These are phyloP conservation scores for Heteromurus nitidus DNA, from an alignment of 2,888 invertebrate species.

Conservation along the genomic window DNA sequence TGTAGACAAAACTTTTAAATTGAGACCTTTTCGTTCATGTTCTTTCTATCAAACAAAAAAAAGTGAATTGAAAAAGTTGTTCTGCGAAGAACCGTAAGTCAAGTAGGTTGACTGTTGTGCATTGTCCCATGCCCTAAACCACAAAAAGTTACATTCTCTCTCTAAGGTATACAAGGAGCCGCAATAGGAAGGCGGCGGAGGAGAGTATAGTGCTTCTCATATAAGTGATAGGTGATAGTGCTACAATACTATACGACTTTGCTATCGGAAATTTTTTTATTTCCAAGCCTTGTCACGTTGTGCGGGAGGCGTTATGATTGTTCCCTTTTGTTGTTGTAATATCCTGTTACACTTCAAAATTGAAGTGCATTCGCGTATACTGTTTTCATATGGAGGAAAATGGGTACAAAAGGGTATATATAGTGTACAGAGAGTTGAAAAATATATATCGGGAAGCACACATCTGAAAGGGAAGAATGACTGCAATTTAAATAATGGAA, in stretches of 20 bases:
- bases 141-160: too few relatives aligned
- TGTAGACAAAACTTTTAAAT: slow-evolving; percentile 29
- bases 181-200: not conserved
- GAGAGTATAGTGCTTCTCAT: not conserved
- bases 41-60: slow-evolving; percentile 39
- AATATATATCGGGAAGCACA: too few relatives aligned
- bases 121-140: too few relatives aligned
- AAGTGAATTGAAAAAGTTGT: slow-evolving; percentile 54
- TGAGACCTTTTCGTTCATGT: slow-evolving; percentile 18
- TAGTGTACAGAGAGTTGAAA: not conserved
- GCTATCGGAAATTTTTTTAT: too few relatives aligned
- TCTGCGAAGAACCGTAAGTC: slow-evolving; percentile 7
- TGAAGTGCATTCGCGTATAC: not conserved
- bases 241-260: too few relatives aligned
- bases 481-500: slow-evolving; percentile 43
- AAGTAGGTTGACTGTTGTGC: slow-evolving; percentile 7
- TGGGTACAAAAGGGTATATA: not conserved
- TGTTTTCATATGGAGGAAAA: not conserved
- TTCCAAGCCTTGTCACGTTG: slow-evolving; percentile 15
- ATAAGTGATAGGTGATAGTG: not conserved
- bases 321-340: slow-evolving; percentile 34
- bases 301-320: slow-evolving; percentile 26
- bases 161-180: not conserved
- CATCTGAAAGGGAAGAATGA: not conserved
- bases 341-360: slow-evolving; percentile 14